phyloP scores from a whole-genome alignment of 2,113 vertebrate genomes.

The Hemiscyllium ocellatum region DNA sequence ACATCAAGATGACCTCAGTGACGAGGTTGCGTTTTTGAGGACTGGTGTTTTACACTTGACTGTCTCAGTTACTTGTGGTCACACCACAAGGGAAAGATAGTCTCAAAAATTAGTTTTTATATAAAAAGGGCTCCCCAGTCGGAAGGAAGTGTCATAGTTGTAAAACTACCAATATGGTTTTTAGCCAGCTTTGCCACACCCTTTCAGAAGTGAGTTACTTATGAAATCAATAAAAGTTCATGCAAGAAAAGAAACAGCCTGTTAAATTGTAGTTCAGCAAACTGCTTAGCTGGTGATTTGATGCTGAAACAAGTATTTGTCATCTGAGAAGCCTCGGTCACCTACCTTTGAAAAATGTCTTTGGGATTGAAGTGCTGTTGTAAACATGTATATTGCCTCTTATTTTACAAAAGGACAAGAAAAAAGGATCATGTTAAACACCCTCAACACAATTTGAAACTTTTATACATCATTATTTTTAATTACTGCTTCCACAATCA shows the following conservation, averaged over 20 bases:
- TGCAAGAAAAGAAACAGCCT: not conserved
- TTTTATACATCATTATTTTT: no score
- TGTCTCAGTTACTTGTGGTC: constrained; percentile 24
- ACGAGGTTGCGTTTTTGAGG: not conserved
- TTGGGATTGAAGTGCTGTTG: not conserved
- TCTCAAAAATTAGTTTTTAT: not conserved
- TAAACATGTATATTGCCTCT: not conserved
- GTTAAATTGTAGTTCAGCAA: not conserved
- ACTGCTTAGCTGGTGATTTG: not conserved
- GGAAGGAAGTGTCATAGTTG: constrained; percentile 1
- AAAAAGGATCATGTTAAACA: no score
- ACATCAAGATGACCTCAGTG: constrained; percentile 12
- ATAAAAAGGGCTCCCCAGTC: not conserved
- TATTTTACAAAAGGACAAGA: not conserved
- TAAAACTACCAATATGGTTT: not conserved
- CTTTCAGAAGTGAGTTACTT: not conserved
- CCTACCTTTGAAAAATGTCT: no score
- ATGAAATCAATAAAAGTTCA: constrained; percentile 1
- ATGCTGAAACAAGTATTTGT: not conserved
- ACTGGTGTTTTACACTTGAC: not conserved
- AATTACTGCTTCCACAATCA: not conserved
- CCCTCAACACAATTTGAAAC: not conserved
- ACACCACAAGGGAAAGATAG: constrained; percentile 2
- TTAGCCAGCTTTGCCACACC: not conserved
- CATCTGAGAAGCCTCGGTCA: not conserved